These are phyloP conservation scores for Lamellibrachia columna DNA, from an alignment of 2,888 invertebrate species.

Conservation along the genomic window DNA sequence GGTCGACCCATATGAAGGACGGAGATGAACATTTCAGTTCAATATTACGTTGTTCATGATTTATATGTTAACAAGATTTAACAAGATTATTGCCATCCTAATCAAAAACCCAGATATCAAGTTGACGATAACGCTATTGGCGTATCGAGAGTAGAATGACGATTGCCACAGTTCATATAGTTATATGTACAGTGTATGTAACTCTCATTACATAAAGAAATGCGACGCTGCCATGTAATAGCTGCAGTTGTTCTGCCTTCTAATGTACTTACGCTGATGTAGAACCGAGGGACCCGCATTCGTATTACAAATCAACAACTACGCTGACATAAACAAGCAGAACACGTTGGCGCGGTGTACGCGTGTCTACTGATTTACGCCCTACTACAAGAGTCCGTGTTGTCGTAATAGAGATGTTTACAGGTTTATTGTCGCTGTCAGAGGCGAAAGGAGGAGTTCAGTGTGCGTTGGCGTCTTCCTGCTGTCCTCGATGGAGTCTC, in stretches of 20 bases:
- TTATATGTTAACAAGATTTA: neutral
- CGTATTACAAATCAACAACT: neutral
- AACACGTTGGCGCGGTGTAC: neutral
- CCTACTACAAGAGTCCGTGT: neutral
- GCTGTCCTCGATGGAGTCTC: neutral
- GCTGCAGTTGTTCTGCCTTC: neutral
- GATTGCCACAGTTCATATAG: neutral
- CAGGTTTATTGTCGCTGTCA: neutral
- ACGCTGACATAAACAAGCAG: neutral
- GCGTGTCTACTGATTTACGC: neutral
- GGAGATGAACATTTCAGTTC: neutral
- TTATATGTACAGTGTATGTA: neutral
- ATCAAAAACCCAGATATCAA: neutral
- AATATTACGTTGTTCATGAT: neutral
- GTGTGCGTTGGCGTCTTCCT: neutral
- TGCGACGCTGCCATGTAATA: constrained; percentile 1
- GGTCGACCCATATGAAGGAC: too few species aligned
- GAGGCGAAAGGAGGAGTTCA: neutral
- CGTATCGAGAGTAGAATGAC: neutral
- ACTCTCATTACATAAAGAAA: neutral
- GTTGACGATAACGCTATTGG: neutral
- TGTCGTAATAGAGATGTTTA: neutral
- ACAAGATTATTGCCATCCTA: neutral
- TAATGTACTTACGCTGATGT: neutral
- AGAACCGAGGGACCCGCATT: neutral